Percentiles rank a stretch among this genome's conserved stretches.
Conservation (phyloP, 1,140 invertebrate genomes). For the Drosophila chauvacae region DNA sequence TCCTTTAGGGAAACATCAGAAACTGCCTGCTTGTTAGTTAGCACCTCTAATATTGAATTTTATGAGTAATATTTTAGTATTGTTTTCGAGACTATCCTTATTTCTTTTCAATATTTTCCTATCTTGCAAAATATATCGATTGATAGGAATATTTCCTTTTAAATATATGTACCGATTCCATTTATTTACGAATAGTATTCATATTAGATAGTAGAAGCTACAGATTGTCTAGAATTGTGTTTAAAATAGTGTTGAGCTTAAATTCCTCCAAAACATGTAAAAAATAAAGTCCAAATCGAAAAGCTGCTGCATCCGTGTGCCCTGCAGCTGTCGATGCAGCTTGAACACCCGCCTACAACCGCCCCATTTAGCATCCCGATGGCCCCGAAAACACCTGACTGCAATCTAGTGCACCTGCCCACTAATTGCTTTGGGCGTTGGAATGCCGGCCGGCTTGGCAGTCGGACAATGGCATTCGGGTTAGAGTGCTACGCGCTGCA, state of each 20-base stretch:
- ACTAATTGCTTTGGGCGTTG: constrained; percentile 48
- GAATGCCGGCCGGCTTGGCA: constrained; percentile 33
- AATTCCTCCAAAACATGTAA: neutral
- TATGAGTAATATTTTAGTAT: neutral
- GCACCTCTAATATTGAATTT: neutral
- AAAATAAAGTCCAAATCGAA: neutral
- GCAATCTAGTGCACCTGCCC: constrained; percentile 26
- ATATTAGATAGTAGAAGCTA: neutral
- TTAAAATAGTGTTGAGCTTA: neutral
- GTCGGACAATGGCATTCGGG: constrained; percentile 36
- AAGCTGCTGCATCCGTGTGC: neutral
- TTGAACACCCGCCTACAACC: neutral
- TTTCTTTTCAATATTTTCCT: neutral
- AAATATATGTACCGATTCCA: neutral
- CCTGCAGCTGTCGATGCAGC: neutral
- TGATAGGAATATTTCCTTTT: neutral
- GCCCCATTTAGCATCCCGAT: neutral
- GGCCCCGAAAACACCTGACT: constrained; percentile 25
- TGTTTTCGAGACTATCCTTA: too few relatives aligned
- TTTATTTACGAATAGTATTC: neutral
- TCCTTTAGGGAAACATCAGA: neutral
- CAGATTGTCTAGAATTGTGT: neutral
- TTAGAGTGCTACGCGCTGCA: constrained; percentile 33
- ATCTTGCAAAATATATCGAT: too few relatives aligned
- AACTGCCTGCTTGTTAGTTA: neutral